Conservation (phyloP, 2,113 vertebrate genomes). For the Tenrec ecaudatus region DNA sequence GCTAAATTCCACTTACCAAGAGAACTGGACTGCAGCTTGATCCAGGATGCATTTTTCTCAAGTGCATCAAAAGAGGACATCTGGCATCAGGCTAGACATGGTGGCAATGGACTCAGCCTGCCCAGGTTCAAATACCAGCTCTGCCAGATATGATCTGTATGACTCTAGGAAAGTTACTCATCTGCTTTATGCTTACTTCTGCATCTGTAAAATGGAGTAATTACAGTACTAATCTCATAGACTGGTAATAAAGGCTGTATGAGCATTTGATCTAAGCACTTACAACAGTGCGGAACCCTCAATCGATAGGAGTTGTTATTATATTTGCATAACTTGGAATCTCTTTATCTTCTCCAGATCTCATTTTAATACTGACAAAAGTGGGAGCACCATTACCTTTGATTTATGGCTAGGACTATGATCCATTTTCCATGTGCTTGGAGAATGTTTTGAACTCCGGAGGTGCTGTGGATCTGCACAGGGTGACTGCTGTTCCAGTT, state of each 20-base stretch:
- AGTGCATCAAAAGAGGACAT: not conserved
- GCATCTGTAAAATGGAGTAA: not conserved
- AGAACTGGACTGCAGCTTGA: not conserved
- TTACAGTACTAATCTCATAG: not conserved
- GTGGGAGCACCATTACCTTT: conserved; percentile 7
- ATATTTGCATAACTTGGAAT: not conserved
- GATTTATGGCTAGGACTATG: conserved; percentile 46
- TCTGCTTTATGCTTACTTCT: not conserved
- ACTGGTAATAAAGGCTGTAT: not conserved
- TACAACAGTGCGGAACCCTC: not conserved
- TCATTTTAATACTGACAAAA: conserved; percentile 24
- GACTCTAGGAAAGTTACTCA: not conserved
- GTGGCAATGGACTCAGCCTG: not conserved
- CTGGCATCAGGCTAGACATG: not conserved
- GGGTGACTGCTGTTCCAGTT: conserved; percentile 66
- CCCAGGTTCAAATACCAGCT: not conserved
- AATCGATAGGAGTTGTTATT: not conserved
- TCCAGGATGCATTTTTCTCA: not conserved
- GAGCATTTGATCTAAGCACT: too few relatives aligned
- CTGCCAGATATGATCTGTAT: not conserved
- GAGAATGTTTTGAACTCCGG: conserved; percentile 62
- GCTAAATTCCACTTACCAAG: not conserved
- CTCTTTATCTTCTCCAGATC: conserved; percentile 13
- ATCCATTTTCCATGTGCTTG: conserved; percentile 23
- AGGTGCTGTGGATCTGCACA: conserved; percentile 67